Base-by-base conservation (phyloP, 2,797 vertebrate species). In the Artibeus lituratus region DNA sequence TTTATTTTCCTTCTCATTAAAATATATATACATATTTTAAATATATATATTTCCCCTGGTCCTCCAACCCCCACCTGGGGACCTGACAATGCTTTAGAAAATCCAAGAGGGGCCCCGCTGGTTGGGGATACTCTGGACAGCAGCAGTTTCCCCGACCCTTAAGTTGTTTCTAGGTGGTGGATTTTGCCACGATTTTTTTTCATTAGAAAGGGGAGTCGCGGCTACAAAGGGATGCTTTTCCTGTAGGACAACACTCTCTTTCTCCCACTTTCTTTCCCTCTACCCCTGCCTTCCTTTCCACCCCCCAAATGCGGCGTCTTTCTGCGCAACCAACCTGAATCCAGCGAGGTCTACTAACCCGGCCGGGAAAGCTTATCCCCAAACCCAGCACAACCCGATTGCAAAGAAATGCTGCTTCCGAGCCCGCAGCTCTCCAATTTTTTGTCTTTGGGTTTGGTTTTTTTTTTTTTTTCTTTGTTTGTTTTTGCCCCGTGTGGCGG, bases 201-300 rank as follows among this genome's bases (percentile, higher is more conserved):
- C 74, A 89, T 94, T 87, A 76, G 78, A 94, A 96, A 95, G 49
- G 62, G 51, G 81, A 91, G 59, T 93, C 22, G 35, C 14, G 7
- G 83, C 67, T 95, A 91, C 81, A 96, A 95, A 85, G 62, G 62
- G 69, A 96, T 73, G n/a, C 72, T 73, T 92, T 69, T 70, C 51
- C 57, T 85, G 35, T 18, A 55, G 35, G 42, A 35, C 70, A 37
- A 42, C 49, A n/a, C 51, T 37, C 70, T 77, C 19, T n/a, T 82
- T 69, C 42, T 62, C 69, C 35, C 22, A 14, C 32, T 78, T 77
- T 51, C 77, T 73, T 83, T 70, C n/a, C 59, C 29, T 77, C 39
- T 39, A 37, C 2, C 76, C n/a, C 51, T 77, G 57, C 21, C 59
- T 72, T 73, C 59, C 59, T 47, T 29, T 47, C 29, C 42, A 35